Conservation (phyloP, 2,113 vertebrate genomes). For the Perca flavescens region DNA sequence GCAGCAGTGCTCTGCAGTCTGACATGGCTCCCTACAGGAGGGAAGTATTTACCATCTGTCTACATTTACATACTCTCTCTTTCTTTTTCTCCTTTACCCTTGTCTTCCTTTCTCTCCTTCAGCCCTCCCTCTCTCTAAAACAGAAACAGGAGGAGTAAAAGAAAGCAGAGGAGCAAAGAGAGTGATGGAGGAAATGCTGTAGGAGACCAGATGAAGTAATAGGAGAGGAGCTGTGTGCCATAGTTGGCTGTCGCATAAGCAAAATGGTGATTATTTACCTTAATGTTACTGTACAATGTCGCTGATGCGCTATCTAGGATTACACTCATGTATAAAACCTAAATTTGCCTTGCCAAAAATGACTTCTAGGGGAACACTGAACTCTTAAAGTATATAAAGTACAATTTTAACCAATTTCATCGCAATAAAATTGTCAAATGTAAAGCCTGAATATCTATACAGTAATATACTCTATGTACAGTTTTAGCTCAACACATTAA, state of each 20-base stretch:
- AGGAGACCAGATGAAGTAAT: slow-evolving; percentile 10
- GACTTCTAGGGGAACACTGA: neutral
- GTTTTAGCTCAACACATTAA: neutral
- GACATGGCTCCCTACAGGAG: slow-evolving; percentile 67
- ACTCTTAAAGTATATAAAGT: too few species aligned
- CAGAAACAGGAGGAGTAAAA: neutral
- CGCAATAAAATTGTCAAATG: neutral
- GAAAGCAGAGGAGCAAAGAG: neutral
- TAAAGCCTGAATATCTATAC: neutral
- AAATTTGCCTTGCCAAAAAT: neutral
- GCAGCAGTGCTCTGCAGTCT: slow-evolving; percentile 67
- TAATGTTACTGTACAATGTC: neutral
- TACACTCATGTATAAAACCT: neutral
- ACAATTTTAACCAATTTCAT: neutral
- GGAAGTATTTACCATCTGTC: slow-evolving; percentile 70
- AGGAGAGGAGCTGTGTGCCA: neutral
- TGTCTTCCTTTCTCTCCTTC: slow-evolving; percentile 26
- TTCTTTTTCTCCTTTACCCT: slow-evolving; percentile 35
- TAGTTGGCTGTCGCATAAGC: slow-evolving; percentile 19
- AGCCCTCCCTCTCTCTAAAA: slow-evolving; percentile 25
- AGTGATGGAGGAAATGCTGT: neutral
- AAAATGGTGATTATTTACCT: neutral
- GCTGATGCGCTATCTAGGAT: neutral
- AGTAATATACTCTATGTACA: neutral
- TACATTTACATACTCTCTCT: slow-evolving; percentile 42